phyloP scores from a whole-genome alignment of 2,113 vertebrate genomes.

The Rana temporaria region DNA sequence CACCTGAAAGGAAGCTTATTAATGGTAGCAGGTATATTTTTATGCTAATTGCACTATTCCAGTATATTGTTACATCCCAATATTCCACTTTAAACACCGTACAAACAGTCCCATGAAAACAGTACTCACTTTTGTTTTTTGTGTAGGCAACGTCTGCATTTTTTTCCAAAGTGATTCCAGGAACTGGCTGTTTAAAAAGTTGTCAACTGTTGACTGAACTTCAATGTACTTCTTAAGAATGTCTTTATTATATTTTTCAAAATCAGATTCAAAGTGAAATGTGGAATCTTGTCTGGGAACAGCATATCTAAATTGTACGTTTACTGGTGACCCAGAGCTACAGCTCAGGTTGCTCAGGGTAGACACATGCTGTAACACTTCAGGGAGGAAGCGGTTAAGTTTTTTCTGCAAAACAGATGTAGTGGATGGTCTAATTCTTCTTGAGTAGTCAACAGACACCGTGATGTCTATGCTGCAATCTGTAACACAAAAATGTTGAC shows the following conservation, averaged over 20 bases:
- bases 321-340: not conserved
- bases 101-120: too few relatives aligned
- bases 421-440: not conserved
- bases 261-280: constrained; percentile 72
- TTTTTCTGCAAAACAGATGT: constrained; percentile 67
- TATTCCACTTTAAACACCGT: not conserved
- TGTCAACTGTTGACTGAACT: constrained; percentile 59
- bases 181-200: constrained; percentile 72
- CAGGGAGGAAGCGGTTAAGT: constrained; percentile 70
- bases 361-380: constrained; percentile 68
- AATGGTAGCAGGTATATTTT: too few relatives aligned
- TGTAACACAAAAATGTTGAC: constrained; percentile 52
- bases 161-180: constrained; percentile 74
- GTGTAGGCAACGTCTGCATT: constrained; percentile 62
- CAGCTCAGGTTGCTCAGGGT: constrained; percentile 74
- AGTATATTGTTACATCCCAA: too few relatives aligned
- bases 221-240: constrained; percentile 74
- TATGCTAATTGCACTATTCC: too few relatives aligned
- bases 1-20: too few relatives aligned
- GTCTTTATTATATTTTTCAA: constrained; percentile 70
- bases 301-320: constrained; percentile 69
- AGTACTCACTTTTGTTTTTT: constrained; percentile 69
- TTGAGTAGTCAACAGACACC: constrained; percentile 82
- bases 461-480: constrained; percentile 81
- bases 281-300: constrained; percentile 63